Base-by-base conservation (phyloP, 1,140 invertebrate species). In the Saxidomus purpurata region DNA sequence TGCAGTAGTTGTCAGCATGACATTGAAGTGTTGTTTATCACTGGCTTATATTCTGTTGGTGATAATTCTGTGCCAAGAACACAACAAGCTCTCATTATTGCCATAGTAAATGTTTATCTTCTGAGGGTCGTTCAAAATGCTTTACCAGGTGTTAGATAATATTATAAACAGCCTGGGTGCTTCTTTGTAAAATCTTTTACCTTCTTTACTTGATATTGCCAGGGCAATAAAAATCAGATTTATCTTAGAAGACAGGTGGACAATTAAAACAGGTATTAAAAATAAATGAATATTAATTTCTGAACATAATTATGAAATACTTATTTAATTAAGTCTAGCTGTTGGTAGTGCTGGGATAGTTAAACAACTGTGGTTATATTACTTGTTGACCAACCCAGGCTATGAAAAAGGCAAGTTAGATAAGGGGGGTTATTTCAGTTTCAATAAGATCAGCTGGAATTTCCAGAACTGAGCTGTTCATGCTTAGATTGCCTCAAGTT, bases 1-100 rank as follows among this genome's bases (percentile, higher is more conserved):
- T 67, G 61, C 61, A 31, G 61, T 31, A 67, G 61, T 67, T 67
- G 61, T 67, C 61, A 67, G 61, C n/a, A 9, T 67, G 61, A 67
- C 61, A 31, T 31, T 31, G 25, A 67, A 13, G 28, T 67, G 25
- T 67, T 67, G 25, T 67, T 31, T 67, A 43, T 2, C n/a, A 8
- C 31, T 67, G 61, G 61, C 61, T 67, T 67, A 67, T 67, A 67
- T 31, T 31, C 61, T 36, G 11, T 4, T 28, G 2, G 11, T 67
- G 61, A 67, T 67, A 67, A 67, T 1, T 15, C 61, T 36, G 25
- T 67, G 61, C 61, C 61, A 67, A 67, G 31, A 67, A 31, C 61
- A 67, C 61, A 67, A 36, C 61, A 67, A 67, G 8, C 17, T 67
- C 61, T 31, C 61, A 67, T 67, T 67, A 67, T 67, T 15, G 31